Evolutionary conservation across 1,140 invertebrate genomes (phyloP), one percentile per base, ranked within the genome.

Genomic region (Nymphalis io): DNA sequence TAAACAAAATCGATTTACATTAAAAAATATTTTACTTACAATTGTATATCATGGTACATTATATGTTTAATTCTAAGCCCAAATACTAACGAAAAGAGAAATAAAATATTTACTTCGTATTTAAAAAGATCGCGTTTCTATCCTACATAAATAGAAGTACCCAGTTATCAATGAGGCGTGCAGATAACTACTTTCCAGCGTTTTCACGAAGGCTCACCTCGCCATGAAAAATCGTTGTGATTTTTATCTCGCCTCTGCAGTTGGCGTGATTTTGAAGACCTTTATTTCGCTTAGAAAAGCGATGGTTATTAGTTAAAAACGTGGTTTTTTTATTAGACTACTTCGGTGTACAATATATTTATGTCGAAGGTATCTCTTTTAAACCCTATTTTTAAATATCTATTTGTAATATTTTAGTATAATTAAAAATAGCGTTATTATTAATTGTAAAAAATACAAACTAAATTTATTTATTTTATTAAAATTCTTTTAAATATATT

Each of bases 171-270:
- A 70, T 64, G 55, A 64, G 57, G 68, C 68, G 60, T 64, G 68
- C 57, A 64, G 68, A 70, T 70, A 70, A 64, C 60, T 57, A 68
- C 48, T 55, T 62, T 18, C 44, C 46, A 20, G 12, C 68, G 55
- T 62, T 58, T 58, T 42, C 60, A 69, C 51, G 60, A 69, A 62
- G 60, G 40, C 42, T 40, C 66, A 55, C 55, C 61, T 58, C 40
- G 61, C 51, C 60, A 21, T 70, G 68, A 70, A 64, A 70, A 59
- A 64, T 70, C 42, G 44, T 21, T n/a, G 21, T 44, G 68, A 70
- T 64, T 70, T 63, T 70, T 62, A 69, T 69, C 67, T 59, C 33
- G 16, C 68, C 23, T 61, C 59, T 70, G 68, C 55, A 70, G 61
- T 57, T 48, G 63, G 53, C 48, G 46, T 58, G 39, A 63, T 63